Percentiles rank a stretch among this genome's conserved stretches.
Evolutionary conservation across 1,140 invertebrate species (phyloP).

Genomic region (Maniola jurtina): DNA sequence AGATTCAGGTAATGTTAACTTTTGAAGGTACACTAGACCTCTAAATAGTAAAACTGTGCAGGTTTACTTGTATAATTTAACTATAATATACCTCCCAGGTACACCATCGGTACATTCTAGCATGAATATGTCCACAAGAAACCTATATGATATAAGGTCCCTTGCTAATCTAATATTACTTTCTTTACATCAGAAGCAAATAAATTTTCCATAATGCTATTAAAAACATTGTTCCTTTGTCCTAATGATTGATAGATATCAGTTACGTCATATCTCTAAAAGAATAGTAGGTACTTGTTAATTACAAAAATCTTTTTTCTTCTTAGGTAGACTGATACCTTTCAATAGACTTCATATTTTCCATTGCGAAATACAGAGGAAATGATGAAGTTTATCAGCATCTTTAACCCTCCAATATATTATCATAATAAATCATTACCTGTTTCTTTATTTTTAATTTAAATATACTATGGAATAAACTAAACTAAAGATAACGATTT

Average conservation of each 20-base stretch:
- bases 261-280: conserved; percentile 19
- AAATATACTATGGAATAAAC: conserved; percentile 11
- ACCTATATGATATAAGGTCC: no score
- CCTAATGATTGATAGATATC: neutral
- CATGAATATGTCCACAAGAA: no score
- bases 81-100: no score
- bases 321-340: conserved; percentile 28
- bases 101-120: no score
- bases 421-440: conserved; percentile 23
- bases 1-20: no score
- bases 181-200: no score
- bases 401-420: conserved; percentile 13
- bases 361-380: conserved; percentile 13
- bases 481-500: conserved; percentile 12
- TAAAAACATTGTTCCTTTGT: no score
- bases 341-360: conserved; percentile 18
- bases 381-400: conserved; percentile 13
- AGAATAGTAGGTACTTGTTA: conserved; percentile 23
- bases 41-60: no score
- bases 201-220: no score
- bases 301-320: conserved; percentile 27
- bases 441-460: conserved; percentile 11
- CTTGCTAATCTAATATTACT: no score
- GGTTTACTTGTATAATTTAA: no score
- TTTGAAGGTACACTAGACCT: no score